Evolutionary conservation across 1,140 invertebrate genomes (phyloP).

Genomic region (Aphidius gifuensis): DNA sequence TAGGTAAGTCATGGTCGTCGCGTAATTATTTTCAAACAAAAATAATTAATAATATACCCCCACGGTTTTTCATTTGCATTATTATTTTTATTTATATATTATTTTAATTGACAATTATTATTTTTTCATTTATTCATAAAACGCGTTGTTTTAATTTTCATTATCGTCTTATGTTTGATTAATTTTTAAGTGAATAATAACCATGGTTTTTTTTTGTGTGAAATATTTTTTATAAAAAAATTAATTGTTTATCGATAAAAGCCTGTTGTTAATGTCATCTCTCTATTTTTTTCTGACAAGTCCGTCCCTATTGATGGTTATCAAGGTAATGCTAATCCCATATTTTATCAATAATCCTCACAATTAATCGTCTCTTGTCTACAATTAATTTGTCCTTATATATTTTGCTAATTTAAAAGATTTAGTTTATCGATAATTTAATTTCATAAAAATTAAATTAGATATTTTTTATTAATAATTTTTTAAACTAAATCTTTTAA

Average conservation of each 20-base stretch:
- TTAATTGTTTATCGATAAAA: constrained; percentile 51
- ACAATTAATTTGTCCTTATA: constrained; percentile 28
- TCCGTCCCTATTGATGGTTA: constrained; percentile 56
- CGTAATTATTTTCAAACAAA: constrained; percentile 36
- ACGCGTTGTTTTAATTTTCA: neutral
- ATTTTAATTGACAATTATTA: neutral
- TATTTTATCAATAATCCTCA: constrained; percentile 56
- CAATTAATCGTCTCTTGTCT: constrained; percentile 41
- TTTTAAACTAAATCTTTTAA: neutral
- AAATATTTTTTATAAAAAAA: constrained; percentile 33
- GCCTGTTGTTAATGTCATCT: constrained; percentile 57
- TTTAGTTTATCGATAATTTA: neutral
- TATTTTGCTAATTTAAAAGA: neutral
- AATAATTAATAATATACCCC: neutral
- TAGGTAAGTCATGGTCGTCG: constrained; percentile 53
- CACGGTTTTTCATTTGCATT: no score
- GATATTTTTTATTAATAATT: no score
- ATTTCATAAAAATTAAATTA: no score
- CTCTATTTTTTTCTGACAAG: constrained; percentile 57
- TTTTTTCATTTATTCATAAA: neutral
- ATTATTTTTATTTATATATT: constrained; percentile 1
- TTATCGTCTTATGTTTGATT: constrained; percentile 9
- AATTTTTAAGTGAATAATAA: neutral
- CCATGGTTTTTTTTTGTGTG: constrained; percentile 8
- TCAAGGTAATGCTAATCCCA: constrained; percentile 56